phyloP scores from a whole-genome alignment of 2,888 invertebrate genomes.

The Hermodice carunculata region DNA sequence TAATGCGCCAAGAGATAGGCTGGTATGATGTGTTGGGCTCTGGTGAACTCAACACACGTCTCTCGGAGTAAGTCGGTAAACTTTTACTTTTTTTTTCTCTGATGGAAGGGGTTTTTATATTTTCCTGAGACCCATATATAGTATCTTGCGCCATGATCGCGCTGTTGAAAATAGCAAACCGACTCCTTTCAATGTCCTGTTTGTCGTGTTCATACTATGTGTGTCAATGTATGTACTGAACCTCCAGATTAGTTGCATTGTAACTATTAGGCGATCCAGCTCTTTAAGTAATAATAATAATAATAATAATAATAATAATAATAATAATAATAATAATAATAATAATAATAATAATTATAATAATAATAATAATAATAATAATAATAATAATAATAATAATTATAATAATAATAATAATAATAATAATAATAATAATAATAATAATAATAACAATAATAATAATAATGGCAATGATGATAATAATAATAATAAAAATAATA shows the following conservation, averaged over 20 bases:
- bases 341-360: not conserved
- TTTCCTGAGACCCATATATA: no score
- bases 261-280: no score
- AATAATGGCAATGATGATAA: not conserved
- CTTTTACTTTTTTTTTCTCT: not conserved
- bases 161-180: no score
- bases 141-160: no score
- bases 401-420: not conserved
- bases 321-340: not conserved
- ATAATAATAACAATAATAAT: not conserved
- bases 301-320: conserved; percentile 2
- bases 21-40: conserved; percentile 64
- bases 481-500: conserved; percentile 1
- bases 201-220: no score
- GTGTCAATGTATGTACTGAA: no score
- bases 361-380: conserved; percentile 3
- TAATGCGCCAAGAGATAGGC: conserved; percentile 58
- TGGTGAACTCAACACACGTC: conserved; percentile 58
- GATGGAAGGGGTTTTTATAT: no score
- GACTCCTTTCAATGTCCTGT: no score
- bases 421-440: not conserved
- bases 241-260: no score
- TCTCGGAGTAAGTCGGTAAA: conserved; percentile 62
- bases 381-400: not conserved
- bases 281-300: conserved; percentile 1